Evolutionary conservation across 2,797 vertebrate genomes (phyloP).

Genomic region (Holocentrus rufus): DNA sequence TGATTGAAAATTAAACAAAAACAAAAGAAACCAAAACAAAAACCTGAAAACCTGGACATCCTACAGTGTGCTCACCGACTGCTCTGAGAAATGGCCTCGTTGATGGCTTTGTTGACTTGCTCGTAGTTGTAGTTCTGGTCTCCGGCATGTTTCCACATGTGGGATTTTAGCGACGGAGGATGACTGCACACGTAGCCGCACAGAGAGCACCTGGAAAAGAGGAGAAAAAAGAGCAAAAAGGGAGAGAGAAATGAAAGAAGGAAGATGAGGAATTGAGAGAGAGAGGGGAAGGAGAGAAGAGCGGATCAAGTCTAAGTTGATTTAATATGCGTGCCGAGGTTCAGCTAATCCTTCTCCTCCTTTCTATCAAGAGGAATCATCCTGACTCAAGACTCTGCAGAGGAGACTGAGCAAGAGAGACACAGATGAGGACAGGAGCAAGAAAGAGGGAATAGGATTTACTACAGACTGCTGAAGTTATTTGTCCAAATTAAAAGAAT

Average conservation of each 20-base stretch:
- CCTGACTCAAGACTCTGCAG: conserved; percentile 42
- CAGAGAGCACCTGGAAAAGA: conserved; percentile 89
- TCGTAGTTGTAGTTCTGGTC: conserved; percentile 99
- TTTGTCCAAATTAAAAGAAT: conserved; percentile 53
- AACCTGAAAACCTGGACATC: background rate
- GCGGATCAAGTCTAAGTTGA: conserved; percentile 48
- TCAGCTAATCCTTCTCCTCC: conserved; percentile 57
- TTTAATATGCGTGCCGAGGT: conserved; percentile 52
- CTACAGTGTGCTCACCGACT: conserved; percentile 83
- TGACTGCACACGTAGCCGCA: conserved; percentile 99
- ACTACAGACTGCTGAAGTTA: conserved; percentile 15
- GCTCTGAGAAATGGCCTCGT: conserved; percentile 95
- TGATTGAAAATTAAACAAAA: background rate
- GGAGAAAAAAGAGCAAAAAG: background rate
- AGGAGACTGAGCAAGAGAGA: conserved; percentile 35
- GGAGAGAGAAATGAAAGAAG: background rate
- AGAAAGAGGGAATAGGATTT: conserved; percentile 48
- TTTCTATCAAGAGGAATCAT: conserved; percentile 65
- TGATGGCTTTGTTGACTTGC: conserved; percentile 98
- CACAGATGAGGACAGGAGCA: conserved; percentile 27
- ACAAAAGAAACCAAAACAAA: background rate
- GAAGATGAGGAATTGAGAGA: conserved; percentile 23
- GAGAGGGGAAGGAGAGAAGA: background rate
- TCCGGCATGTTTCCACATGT: conserved; percentile 99
- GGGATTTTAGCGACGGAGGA: conserved; percentile 96